phyloP scores from a whole-genome alignment of 2,888 invertebrate species.

The Criorhina ranunculi region DNA sequence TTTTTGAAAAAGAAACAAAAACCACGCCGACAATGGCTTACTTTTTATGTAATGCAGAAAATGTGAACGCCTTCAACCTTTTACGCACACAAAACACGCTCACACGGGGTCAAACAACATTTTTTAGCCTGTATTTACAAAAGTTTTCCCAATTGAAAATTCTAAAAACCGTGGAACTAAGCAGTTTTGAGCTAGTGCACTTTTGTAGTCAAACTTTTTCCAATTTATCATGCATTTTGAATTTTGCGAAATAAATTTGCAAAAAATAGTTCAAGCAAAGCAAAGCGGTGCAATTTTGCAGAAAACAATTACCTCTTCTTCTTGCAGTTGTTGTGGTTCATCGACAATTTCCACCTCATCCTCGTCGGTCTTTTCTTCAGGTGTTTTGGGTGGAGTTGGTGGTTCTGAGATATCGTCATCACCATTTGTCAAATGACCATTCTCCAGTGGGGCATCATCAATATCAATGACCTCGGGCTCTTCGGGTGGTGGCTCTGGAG shows the following conservation, averaged over 20 bases:
- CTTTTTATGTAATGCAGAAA: constrained; percentile 79
- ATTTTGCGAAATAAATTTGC: neutral
- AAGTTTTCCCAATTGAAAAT: too few relatives aligned
- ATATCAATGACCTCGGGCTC: constrained; percentile 35
- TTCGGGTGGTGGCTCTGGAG: constrained; percentile 59
- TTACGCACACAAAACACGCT: constrained; percentile 36
- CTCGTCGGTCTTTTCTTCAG: constrained; percentile 21
- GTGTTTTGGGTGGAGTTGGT: constrained; percentile 58
- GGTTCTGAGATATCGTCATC: constrained; percentile 41
- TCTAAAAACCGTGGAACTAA: constrained; percentile 49
- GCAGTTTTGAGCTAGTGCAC: constrained; percentile 35
- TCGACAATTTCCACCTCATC: constrained; percentile 11
- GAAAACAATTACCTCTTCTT: constrained; percentile 54
- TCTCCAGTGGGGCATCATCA: constrained; percentile 29
- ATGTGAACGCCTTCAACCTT: constrained; percentile 73
- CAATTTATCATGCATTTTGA: constrained; percentile 41
- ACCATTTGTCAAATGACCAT: constrained; percentile 49
- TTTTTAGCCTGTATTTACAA: constrained; percentile 39
- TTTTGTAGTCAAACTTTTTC: constrained; percentile 10
- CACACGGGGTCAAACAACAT: constrained; percentile 6
- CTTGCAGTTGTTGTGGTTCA: constrained; percentile 15
- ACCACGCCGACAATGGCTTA: constrained; percentile 84
- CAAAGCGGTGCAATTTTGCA: constrained; percentile 56
- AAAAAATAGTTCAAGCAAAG: constrained; percentile 46
- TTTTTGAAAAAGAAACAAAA: constrained; percentile 77